Conservation (phyloP, 2,113 vertebrate genomes). For the Tenebrosternarchus preto region DNA sequence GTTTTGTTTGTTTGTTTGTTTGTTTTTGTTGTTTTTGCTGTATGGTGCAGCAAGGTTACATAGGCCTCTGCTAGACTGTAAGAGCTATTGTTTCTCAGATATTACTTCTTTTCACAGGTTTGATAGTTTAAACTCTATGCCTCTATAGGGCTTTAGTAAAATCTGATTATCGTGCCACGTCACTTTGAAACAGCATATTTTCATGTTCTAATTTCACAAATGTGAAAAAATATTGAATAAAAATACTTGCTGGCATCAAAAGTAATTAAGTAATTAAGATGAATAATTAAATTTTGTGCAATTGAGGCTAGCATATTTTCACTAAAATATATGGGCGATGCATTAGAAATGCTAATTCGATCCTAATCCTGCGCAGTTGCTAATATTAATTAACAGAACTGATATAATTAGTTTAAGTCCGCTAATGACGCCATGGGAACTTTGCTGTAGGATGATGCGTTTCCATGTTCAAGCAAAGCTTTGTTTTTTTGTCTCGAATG, state of each 20-base stretch:
- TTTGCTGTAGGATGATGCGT: conserved; percentile 19
- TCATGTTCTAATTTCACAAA: neutral
- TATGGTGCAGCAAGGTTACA: neutral
- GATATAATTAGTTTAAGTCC: conserved; percentile 15
- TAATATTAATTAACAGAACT: conserved; percentile 12
- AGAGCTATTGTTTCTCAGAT: neutral
- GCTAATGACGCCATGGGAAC: conserved; percentile 29
- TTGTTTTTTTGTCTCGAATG: conserved; percentile 1
- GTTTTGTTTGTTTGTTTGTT: too few species aligned
- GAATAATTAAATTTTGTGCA: neutral
- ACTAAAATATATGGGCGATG: neutral
- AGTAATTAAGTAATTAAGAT: neutral
- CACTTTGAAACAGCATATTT: too few species aligned
- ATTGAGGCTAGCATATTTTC: neutral
- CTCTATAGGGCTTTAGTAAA: too few species aligned
- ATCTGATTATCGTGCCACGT: too few species aligned
- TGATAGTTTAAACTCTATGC: too few species aligned
- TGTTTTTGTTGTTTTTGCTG: too few species aligned
- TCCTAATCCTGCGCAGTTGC: neutral
- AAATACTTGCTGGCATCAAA: too few species aligned
- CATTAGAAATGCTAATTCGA: conserved; percentile 24
- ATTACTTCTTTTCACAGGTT: too few species aligned
- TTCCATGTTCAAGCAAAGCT: neutral
- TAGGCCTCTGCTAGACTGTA: neutral
- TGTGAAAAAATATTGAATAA: neutral